A percentile compares a stretch with the other conserved stretches of the same genome.
Conservation (phyloP, 2,797 vertebrate species). For the Cuniculus paca region DNA sequence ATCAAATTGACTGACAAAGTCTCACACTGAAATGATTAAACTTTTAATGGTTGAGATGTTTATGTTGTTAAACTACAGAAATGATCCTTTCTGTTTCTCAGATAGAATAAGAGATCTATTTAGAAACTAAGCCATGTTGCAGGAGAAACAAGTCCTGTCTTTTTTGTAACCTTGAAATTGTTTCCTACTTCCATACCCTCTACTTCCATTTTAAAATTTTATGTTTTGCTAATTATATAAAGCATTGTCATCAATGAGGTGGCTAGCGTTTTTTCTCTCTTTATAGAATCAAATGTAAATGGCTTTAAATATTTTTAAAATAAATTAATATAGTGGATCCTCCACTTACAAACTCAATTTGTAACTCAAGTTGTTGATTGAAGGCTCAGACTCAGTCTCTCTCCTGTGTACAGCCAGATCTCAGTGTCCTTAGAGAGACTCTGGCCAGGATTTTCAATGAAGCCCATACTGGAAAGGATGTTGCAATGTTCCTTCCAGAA, state of each 20-base stretch:
- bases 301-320: neutral
- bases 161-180: neutral
- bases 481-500: neutral
- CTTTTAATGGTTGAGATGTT: neutral
- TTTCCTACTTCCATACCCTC: neutral
- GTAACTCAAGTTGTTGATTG: neutral
- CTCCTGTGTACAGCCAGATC: neutral
- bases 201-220: constrained; percentile 31
- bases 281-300: neutral
- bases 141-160: neutral
- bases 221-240: neutral
- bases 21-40: neutral
- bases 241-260: neutral
- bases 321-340: neutral
- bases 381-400: neutral
- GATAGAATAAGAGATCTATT: neutral
- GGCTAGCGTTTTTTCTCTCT: neutral
- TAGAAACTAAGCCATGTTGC: neutral
- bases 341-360: neutral
- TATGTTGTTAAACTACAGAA: neutral
- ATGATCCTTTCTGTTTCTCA: neutral
- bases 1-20: neutral
- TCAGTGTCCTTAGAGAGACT: neutral
- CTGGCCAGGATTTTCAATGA: neutral
- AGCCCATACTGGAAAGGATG: neutral